Base-by-base conservation (phyloP, 2,797 vertebrate species). In the Lophius americanus region DNA sequence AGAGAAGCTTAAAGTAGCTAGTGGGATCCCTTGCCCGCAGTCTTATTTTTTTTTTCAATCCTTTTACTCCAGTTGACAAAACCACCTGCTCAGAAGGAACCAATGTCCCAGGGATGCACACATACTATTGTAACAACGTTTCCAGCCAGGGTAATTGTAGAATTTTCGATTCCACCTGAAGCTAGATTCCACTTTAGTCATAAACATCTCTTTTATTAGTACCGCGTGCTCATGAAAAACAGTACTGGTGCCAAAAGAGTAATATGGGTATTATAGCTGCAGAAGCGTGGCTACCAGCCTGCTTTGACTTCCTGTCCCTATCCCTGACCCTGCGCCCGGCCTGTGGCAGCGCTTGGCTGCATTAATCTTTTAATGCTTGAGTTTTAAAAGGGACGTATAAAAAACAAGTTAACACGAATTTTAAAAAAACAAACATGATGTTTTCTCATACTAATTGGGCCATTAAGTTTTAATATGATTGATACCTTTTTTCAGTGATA, bases 131-230 rank as follows among this genome's bases (percentile, higher is more conserved):
- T 68, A 63, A 10, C 51, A 53, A 50, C 23, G 48, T 54, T 51
- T 14, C 51, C 33, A 61, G 8, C n/a, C 51, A 33, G 42, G 23
- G 51, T 13, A 69, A 36, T 68, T 9, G 0, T 64, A 48, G 52
- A 10, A 37, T 54, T 83, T 75, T 70, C 32, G 43, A 39, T 68
- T 64, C 50, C 13, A 48, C 38, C 32, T 36, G 46, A 62, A 48
- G 39, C 60, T n/a, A 7, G 43, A 44, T 44, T 4, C 4, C 9
- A 10, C 3, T 11, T 44, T 12, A 11, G 43, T 56, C 42, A 75
- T 66, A 12, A 46, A 52, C 55, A 49, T 70, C 1, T 37, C 11
- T 39, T 53, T 47, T 1, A 3, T 35, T 50, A 39, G 36, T 36
- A 49, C 61, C 49, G 62, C 39, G 65, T 68, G 64, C 51, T 39